A percentile compares a stretch with the other conserved stretches of the same genome.
phyloP scores from a whole-genome alignment of 2,113 vertebrate genomes.

The Holacanthus passer region DNA sequence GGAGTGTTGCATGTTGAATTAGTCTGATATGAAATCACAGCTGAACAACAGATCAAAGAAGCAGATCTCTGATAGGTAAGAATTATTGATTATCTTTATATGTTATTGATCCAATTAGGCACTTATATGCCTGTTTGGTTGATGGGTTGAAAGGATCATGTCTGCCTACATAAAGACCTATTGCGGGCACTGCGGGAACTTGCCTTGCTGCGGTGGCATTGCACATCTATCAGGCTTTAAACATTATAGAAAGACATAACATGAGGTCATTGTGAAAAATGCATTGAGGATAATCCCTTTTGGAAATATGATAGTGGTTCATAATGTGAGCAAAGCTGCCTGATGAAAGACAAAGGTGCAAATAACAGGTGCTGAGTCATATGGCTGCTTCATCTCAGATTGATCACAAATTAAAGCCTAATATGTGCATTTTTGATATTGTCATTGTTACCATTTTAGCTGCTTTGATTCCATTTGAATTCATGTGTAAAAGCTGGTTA shows the following conservation, averaged over 20 bases:
- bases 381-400: conserved; percentile 37
- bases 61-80: conserved; percentile 23
- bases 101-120: conserved; percentile 23
- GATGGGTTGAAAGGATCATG: background rate
- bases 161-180: conserved; percentile 59
- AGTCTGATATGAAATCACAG: conserved; percentile 32
- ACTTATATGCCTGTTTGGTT: conserved; percentile 4
- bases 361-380: conserved; percentile 77
- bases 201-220: conserved; percentile 54
- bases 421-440: background rate
- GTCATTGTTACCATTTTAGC: background rate
- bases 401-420: conserved; percentile 35
- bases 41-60: conserved; percentile 59
- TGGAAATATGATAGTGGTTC: background rate
- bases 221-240: conserved; percentile 3
- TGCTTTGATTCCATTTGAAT: background rate
- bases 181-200: conserved; percentile 72
- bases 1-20: conserved; percentile 21
- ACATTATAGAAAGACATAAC: background rate
- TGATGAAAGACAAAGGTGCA: background rate
- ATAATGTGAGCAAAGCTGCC: background rate
- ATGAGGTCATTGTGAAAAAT: background rate
- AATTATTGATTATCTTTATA: background rate
- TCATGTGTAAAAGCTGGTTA: background rate
- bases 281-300: background rate